Base-by-base conservation (phyloP, 2,797 vertebrate genomes). In the Bufotes viridis region DNA sequence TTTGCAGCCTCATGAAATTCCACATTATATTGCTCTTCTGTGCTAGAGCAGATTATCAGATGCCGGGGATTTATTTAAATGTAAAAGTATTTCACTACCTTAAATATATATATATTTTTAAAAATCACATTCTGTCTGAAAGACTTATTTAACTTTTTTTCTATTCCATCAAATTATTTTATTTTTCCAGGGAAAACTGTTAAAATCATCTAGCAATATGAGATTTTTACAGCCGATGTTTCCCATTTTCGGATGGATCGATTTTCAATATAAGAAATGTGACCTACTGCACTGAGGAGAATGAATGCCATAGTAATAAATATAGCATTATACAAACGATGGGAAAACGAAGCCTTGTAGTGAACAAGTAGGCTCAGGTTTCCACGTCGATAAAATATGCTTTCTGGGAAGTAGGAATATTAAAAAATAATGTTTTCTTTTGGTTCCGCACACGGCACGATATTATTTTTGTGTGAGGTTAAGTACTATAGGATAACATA, bases 391-490 rank as follows among this genome's bases (percentile, higher is more conserved):
- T 85, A 85, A 85, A 85, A 78, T 85, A 85, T 85, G 83, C 78
- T 84, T 85, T 49, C 72, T 85, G 57, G 75, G 63, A 53, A 75
- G 65, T 12, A 83, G 51, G 70, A 79, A 60, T n/a, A 11, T 78
- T 69, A 63, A 75, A 88, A 88, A 84, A 84, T 78, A 84, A 83
- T 88, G 81, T 88, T 88, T 88, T 78, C 81, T 65, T 88, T 82
- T 88, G 60, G 81, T 87, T 58, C 18, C 18, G 26, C 51, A 42
- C 60, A 87, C n/a, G 63, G 72, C 29, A 49, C 3, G 49, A 24
- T 83, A 20, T 83, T 78, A 51, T 88, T 88, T 84, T 88, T 85
- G 58, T 55, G 49, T 20, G 72, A 87, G 78, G 55, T 81, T 78
- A 79, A 49, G 58, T 11, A 3, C 74, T 78, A 67, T 84, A 88